Base-by-base conservation (phyloP, 2,888 invertebrate species). In the Eupeodes latifasciatus region DNA sequence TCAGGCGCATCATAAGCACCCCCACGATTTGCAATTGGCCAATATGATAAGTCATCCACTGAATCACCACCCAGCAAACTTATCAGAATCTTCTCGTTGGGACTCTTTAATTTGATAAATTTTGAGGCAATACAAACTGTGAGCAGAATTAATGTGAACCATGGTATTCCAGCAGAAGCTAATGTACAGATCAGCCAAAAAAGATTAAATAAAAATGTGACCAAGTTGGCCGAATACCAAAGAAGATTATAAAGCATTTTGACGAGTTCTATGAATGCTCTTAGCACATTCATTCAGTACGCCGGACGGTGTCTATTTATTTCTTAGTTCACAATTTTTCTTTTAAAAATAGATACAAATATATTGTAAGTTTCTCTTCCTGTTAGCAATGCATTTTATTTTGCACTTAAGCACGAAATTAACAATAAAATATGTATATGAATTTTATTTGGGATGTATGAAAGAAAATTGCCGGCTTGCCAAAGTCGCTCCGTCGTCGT, bases 1-100 rank as follows among this genome's bases (percentile, higher is more conserved):
- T 93, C 94, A 1, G 94, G 93, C 27, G 93, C 93, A 91, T 94
- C 94, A 89, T 93, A 94, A 51, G 92, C 92, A 83, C 93, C 93
- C 64, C 93, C 94, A 16, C 92, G 92, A 90, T 93, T 93, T 1
- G 93, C 94, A 71, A 94, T 92, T 53, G 93, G 92, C 93, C 93
- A 94, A 81, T 92, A 93, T 57, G 93, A 92, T 76, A 93, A 90
- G 78, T 93, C 93, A 84, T 93, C 92, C 12, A 92, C 91, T 16
- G 91, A 90, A 80, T 91, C 91, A 74, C 91, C 90, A 11, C 92
- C 93, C 19, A 93, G 86, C 36, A 93, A 83, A 49, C 91, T 91
- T 0, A 92, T 91, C 40, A 93, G 90, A 9, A 91, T 91, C 82
- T 93, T 93, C 66, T 93, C 93, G 81, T 93, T 91, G 4, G 93